phyloP scores from a whole-genome alignment of 2,888 invertebrate species.

The Leptinotarsa haldemani region DNA sequence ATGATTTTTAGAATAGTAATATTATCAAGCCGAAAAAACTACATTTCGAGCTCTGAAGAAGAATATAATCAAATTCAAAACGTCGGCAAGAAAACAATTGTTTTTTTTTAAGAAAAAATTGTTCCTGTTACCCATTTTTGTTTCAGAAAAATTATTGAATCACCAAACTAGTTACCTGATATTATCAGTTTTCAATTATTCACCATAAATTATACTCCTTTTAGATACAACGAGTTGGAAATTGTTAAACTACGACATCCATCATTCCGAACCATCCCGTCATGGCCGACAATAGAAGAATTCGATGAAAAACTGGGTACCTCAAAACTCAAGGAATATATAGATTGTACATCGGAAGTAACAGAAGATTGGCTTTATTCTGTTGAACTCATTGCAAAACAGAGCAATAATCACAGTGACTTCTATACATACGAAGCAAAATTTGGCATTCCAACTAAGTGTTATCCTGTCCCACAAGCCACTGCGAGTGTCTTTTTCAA shows the following conservation, averaged over 20 bases:
- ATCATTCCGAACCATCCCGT: constrained; percentile 8
- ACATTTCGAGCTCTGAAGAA: too few relatives aligned
- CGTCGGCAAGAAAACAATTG: too few relatives aligned
- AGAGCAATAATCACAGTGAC: constrained; percentile 30
- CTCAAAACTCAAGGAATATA: constrained; percentile 29
- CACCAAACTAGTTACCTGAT: too few relatives aligned
- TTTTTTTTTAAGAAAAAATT: too few relatives aligned
- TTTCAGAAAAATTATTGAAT: too few relatives aligned
- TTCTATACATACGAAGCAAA: constrained; percentile 40
- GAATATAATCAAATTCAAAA: too few relatives aligned
- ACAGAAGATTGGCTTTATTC: constrained; percentile 38
- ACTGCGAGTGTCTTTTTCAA: constrained; percentile 44
- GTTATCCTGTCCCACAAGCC: constrained; percentile 46
- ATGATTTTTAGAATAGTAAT: too few relatives aligned
- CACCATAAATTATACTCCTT: not conserved
- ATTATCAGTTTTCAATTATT: not conserved
- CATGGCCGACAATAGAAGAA: constrained; percentile 34
- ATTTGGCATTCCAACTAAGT: constrained; percentile 45
- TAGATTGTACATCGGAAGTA: constrained; percentile 30
- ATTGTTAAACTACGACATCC: not conserved
- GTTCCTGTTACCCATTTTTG: too few relatives aligned
- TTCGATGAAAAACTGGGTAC: constrained; percentile 25
- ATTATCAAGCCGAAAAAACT: too few relatives aligned
- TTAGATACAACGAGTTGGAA: not conserved
- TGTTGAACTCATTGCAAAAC: constrained; percentile 14